Evolutionary conservation across 2,113 vertebrate genomes (phyloP), one percentile per base, ranked within the genome.

Genomic region (Phalacrocorax brasilianus): DNA sequence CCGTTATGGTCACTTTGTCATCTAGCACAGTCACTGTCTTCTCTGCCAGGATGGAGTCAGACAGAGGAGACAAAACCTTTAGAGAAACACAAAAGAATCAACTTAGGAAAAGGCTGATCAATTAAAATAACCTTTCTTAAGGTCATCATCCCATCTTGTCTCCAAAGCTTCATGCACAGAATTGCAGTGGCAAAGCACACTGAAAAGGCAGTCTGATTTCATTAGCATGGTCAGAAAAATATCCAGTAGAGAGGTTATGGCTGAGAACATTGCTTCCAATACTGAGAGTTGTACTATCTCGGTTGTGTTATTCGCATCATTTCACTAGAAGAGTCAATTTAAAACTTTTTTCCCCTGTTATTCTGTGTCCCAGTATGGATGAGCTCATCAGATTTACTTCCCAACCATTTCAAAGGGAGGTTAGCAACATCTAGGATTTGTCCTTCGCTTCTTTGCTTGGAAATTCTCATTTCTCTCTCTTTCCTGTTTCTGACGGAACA

Each of bases 21-120:
- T 99, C 99, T 61, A 99, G 91, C 93, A 99, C 99, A 1, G 98
- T 99, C 85, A 99, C 98, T 0, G 99, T 99, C 97, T 99, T 99
- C 98, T 99, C 99, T 8, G 99, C 99, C 98, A 99, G 97, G 98
- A 99, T 99, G 53, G 99, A 99, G 98, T 99, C 99, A 0, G 99
- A 99, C 71, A 99, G 93, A 13, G 99, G 99, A 82, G 99, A 99
- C 91, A 99, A 91, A 77, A 99, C 99, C 99, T 99, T 94, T 30
- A 53, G 59, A 42, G 23, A 35, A 47, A 71, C 23, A 61, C 38
- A 85, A 17, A 78, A 73, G 28, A 79, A 85, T 70, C 40, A 8
- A 15, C 40, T 91, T 45, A 91, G 85, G 32, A 73, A 85, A 72
- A 62, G 56, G 59, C 35, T n/a, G 65, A 91, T 82, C 53, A 59